A percentile compares a stretch with the other conserved stretches of the same genome.
Evolutionary conservation across 2,113 vertebrate genomes (phyloP).

Genomic region (Sphaerodactylus townsendi): DNA sequence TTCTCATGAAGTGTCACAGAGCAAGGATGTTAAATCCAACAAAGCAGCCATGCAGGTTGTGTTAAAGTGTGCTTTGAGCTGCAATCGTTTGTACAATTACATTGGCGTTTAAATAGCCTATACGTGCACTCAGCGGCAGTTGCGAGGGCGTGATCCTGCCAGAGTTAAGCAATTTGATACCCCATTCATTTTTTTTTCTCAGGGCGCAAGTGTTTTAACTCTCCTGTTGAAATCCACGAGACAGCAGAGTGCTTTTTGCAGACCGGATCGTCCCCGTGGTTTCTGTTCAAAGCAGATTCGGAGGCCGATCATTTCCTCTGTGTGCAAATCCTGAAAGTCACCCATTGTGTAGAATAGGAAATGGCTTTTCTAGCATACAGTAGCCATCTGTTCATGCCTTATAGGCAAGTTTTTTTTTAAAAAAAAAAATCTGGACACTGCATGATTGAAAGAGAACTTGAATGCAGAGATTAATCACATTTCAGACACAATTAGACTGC

Average conservation of each 20-base stretch:
- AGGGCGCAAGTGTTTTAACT: neutral
- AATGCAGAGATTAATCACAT: conserved; percentile 33
- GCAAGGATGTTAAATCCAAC: neutral
- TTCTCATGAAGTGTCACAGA: neutral
- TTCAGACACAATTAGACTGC: conserved; percentile 30
- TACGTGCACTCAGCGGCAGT: neutral
- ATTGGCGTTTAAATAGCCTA: neutral
- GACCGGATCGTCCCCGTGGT: neutral
- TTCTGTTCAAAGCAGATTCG: neutral
- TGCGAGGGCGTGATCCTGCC: neutral
- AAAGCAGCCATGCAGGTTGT: neutral
- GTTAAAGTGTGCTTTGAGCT: neutral
- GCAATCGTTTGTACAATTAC: neutral
- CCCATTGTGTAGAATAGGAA: neutral
- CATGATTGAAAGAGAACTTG: conserved; percentile 32
- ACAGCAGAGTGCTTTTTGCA: neutral
- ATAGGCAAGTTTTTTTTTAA: conserved; percentile 9
- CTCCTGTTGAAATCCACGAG: neutral
- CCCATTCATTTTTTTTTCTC: neutral
- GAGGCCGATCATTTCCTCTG: neutral
- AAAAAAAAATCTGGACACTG: neutral
- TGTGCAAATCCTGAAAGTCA: neutral
- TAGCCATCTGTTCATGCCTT: conserved; percentile 15
- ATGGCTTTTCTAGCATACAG: neutral
- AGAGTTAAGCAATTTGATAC: neutral